Evolutionary conservation across 2,113 vertebrate genomes (phyloP).

Genomic region (Calyptomena viridis): DNA sequence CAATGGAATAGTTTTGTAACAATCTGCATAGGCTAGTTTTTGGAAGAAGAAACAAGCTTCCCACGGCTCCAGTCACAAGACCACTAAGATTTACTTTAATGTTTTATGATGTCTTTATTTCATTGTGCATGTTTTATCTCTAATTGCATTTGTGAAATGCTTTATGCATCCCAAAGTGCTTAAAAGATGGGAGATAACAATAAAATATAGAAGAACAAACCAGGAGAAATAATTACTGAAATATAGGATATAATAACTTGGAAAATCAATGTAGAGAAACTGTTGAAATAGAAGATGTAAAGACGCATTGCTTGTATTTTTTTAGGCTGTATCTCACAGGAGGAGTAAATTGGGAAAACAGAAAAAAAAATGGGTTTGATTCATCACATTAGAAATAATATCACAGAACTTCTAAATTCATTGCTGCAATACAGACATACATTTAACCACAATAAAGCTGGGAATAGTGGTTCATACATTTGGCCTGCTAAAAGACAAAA

Average conservation of each 20-base stretch:
- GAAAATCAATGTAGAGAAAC: background rate
- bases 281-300: background rate
- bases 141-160: slow-evolving; percentile 40
- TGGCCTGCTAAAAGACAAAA: background rate
- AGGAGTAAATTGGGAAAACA: background rate
- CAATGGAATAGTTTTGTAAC: background rate
- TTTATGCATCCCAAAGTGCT: background rate
- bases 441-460: background rate
- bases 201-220: background rate
- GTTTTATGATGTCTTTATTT: slow-evolving; percentile 21
- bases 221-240: slow-evolving; percentile 5
- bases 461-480: background rate
- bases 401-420: background rate
- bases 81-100: background rate
- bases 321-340: background rate
- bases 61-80: background rate
- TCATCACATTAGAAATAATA: background rate
- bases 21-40: background rate
- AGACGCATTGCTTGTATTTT: background rate
- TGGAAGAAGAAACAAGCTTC: background rate
- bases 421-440: background rate
- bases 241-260: background rate
- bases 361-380: background rate
- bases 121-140: slow-evolving; percentile 14
- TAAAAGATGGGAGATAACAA: background rate